phyloP scores from a whole-genome alignment of 2,113 vertebrate species.

The Holacanthus passer region DNA sequence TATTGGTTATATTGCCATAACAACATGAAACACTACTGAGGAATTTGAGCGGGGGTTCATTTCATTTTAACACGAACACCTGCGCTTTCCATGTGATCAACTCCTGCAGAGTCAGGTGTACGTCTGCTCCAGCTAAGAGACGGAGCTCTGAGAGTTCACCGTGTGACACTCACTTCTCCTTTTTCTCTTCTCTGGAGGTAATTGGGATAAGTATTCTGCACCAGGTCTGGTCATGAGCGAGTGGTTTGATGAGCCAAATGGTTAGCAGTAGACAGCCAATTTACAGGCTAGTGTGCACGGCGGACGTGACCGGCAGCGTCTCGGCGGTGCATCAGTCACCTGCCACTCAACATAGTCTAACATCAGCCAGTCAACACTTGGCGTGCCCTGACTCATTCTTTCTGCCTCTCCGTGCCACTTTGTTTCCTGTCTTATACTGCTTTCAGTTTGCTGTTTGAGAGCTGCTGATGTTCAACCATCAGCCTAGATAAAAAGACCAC shows the following conservation, averaged over 20 bases:
- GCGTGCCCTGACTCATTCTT: conserved; percentile 37
- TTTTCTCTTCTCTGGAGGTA: conserved; percentile 53
- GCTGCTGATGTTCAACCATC: conserved; percentile 34
- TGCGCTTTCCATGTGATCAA: conserved; percentile 12
- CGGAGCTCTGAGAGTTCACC: conserved; percentile 19
- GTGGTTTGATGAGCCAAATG: conserved; percentile 79
- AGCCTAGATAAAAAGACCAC: conserved; percentile 39
- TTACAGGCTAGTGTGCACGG: conserved; percentile 73
- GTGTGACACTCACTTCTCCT: conserved; percentile 43
- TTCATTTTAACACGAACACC: not conserved
- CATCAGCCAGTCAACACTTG: conserved; percentile 40
- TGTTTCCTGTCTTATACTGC: conserved; percentile 12
- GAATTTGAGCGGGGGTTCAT: not conserved
- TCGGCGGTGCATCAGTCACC: conserved; percentile 72
- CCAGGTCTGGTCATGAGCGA: conserved; percentile 73
- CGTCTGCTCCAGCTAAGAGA: conserved; percentile 4
- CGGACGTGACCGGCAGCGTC: conserved; percentile 68
- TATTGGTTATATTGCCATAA: not conserved
- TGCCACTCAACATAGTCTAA: conserved; percentile 67
- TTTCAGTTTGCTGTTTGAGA: conserved; percentile 32
- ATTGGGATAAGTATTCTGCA: conserved; percentile 69
- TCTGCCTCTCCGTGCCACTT: conserved; percentile 26
- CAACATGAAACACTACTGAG: not conserved
- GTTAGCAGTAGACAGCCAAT: conserved; percentile 82
- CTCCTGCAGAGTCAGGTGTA: conserved; percentile 26